phyloP scores from a whole-genome alignment of 2,797 vertebrate genomes.

The Mormyrus proboscirostris region DNA sequence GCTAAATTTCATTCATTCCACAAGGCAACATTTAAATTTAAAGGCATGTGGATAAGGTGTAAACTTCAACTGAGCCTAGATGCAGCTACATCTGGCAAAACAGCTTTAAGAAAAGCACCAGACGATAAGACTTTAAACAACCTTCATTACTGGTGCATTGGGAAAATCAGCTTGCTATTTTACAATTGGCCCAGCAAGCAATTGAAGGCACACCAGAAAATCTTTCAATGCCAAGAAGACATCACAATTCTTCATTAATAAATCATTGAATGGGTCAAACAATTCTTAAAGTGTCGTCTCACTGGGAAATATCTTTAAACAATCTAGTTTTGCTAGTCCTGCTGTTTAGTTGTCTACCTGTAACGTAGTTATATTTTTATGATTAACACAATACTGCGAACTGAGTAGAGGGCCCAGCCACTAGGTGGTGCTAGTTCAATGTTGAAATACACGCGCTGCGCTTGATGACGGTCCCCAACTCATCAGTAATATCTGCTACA shows the following conservation, averaged over 20 bases:
- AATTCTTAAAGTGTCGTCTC: not conserved
- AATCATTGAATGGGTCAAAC: not conserved
- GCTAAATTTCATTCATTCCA: not conserved
- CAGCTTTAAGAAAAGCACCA: not conserved
- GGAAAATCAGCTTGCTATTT: not conserved
- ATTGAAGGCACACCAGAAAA: not conserved
- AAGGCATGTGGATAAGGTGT: not conserved
- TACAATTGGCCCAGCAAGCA: not conserved
- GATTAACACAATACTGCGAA: not conserved
- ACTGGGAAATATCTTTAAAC: not conserved
- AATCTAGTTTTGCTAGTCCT: not conserved
- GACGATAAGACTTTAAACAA: not conserved
- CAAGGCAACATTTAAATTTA: not conserved
- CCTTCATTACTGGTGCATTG: not conserved
- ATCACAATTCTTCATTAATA: not conserved
- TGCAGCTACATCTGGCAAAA: not conserved
- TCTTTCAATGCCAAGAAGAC: not conserved
- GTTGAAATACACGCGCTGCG: not conserved
- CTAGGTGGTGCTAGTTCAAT: slow-evolving; percentile 18
- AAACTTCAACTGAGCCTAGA: not conserved
- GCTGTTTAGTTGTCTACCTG: not conserved
- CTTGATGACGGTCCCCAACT: not conserved
- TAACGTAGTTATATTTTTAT: not conserved
- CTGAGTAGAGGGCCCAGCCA: slow-evolving; percentile 2
- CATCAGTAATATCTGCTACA: not conserved